Conservation (phyloP, 2,113 vertebrate genomes). For the Mustela nigripes region DNA sequence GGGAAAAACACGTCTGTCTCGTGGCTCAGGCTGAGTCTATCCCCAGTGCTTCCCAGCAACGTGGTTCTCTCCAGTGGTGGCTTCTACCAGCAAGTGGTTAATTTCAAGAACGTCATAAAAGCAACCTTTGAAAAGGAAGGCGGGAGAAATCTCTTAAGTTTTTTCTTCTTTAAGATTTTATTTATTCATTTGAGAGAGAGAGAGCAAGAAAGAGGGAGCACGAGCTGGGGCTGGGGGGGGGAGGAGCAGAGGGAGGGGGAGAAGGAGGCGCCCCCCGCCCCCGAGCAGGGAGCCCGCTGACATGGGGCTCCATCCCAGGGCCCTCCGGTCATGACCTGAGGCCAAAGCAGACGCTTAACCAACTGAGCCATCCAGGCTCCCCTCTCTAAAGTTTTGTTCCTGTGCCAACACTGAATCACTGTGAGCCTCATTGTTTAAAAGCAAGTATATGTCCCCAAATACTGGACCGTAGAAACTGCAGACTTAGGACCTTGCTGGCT, state of each 20-base stretch:
- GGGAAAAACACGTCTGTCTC: neutral
- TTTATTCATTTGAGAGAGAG: neutral
- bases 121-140: neutral
- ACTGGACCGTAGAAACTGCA: neutral
- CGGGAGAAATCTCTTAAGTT: neutral
- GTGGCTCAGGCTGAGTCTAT: neutral
- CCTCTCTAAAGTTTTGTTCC: neutral
- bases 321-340: neutral
- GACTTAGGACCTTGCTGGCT: neutral
- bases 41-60: neutral
- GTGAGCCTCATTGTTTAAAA: neutral
- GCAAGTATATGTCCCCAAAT: neutral
- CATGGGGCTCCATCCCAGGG: neutral
- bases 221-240: too few relatives aligned
- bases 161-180: neutral
- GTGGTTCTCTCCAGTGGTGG: neutral
- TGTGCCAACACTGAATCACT: neutral
- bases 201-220: neutral
- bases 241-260: neutral
- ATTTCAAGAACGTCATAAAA: neutral
- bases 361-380: too few relatives aligned
- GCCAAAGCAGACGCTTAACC: neutral
- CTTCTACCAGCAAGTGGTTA: neutral
- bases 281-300: neutral
- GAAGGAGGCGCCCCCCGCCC: too few relatives aligned